phyloP scores from a whole-genome alignment of 2,888 invertebrate species.

The Cacoxenus indagator region DNA sequence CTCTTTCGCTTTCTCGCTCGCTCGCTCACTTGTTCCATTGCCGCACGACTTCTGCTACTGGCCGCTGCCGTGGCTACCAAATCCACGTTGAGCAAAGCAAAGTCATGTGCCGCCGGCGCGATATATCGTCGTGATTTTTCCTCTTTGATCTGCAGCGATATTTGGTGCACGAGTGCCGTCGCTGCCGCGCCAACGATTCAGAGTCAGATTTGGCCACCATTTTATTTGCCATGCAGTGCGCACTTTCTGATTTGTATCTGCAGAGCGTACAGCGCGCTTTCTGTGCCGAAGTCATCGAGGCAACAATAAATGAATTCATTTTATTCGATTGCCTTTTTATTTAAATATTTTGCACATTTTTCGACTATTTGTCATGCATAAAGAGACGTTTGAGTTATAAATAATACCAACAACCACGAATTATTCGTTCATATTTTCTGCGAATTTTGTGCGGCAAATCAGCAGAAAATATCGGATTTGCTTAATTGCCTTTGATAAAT shows the following conservation, averaged over 20 bases:
- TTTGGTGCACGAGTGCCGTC: background rate
- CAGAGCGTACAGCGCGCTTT: too few relatives aligned
- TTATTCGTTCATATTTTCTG: background rate
- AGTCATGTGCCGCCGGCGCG: conserved; percentile 3
- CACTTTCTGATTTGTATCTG: conserved; percentile 15
- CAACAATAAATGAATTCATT: background rate
- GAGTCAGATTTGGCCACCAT: background rate
- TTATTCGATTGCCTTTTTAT: background rate
- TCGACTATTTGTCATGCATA: conserved; percentile 5
- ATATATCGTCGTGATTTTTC: conserved; percentile 16
- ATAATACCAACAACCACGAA: background rate
- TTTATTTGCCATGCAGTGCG: conserved; percentile 3
- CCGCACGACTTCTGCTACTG: too few relatives aligned
- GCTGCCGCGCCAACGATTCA: background rate
- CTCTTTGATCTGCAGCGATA: conserved; percentile 14
- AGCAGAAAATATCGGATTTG: background rate
- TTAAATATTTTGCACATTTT: background rate
- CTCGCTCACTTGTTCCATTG: too few relatives aligned
- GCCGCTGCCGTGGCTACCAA: background rate
- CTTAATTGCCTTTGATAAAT: conserved; percentile 61
- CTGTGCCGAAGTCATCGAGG: background rate
- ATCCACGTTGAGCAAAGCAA: background rate
- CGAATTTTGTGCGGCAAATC: background rate
- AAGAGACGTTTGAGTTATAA: background rate
- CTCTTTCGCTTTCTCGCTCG: too few relatives aligned